Conservation (phyloP, 2,888 invertebrate genomes). For the Sicus ferrugineus region DNA sequence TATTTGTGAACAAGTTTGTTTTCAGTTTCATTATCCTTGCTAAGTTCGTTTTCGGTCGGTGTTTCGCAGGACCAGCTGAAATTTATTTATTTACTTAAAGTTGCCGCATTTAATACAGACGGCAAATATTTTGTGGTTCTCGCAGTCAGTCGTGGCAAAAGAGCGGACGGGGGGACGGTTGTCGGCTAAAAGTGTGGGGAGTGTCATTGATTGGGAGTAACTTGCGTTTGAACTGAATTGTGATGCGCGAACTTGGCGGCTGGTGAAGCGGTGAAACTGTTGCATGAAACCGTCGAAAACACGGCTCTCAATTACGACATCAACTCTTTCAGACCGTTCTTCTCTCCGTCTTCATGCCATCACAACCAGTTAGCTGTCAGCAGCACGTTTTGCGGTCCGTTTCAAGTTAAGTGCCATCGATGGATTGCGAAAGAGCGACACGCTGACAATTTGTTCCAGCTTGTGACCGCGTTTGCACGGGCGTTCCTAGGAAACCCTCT, state of each 20-base stretch:
- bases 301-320: constrained; percentile 5
- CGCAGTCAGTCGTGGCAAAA: not conserved
- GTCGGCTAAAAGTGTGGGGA: not conserved
- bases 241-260: not conserved
- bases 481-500: too few relatives aligned
- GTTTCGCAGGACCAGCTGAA: constrained; percentile 3
- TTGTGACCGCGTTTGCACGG: too few relatives aligned
- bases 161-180: not conserved
- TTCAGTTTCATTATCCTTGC: constrained; percentile 17
- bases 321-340: not conserved
- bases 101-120: constrained; percentile 3
- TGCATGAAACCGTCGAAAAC: not conserved
- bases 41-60: not conserved
- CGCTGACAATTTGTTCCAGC: too few relatives aligned
- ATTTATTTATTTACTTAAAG: constrained; percentile 33
- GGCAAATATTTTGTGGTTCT: not conserved
- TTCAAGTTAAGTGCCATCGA: constrained; percentile 11
- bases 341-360: not conserved
- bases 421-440: too few relatives aligned
- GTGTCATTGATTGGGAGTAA: too few relatives aligned
- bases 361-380: not conserved
- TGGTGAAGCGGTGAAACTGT: too few relatives aligned
- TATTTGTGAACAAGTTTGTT: constrained; percentile 37
- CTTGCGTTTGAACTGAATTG: not conserved
- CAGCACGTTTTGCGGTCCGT: constrained; percentile 2